Conservation (phyloP, 2,797 vertebrate species). For the Pelochelys cantorii region DNA sequence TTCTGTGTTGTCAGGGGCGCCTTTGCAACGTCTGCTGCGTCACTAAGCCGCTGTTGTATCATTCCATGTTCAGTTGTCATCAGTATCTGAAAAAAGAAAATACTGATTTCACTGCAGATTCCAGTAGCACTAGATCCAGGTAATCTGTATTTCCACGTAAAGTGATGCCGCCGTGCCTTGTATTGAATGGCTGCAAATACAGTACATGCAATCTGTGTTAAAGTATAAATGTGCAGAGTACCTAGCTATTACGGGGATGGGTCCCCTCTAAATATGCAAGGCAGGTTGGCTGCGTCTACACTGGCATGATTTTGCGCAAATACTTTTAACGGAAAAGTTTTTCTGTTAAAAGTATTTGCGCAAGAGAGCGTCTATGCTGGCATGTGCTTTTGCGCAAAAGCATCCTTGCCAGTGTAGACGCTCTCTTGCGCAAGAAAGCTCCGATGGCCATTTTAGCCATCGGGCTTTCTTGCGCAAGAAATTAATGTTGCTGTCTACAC, state of each 20-base stretch:
- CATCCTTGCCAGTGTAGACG: no score
- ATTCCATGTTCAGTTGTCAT: background rate
- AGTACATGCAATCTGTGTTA: fast-evolving
- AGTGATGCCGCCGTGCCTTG: background rate
- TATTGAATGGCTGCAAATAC: background rate
- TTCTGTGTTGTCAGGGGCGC: fast-evolving
- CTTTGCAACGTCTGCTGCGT: background rate
- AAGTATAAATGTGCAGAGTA: background rate
- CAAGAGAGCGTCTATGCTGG: no score
- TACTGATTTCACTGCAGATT: background rate
- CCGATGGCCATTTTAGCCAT: no score
- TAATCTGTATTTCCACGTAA: background rate
- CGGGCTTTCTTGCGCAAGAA: no score
- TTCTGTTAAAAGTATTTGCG: no score
- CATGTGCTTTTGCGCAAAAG: no score
- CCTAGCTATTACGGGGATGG: background rate
- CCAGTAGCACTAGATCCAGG: background rate
- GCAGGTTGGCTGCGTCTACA: no score
- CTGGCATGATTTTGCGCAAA: no score
- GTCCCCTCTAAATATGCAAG: background rate
- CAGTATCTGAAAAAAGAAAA: background rate
- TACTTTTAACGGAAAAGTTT: no score
- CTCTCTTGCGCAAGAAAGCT: no score
- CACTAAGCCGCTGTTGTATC: background rate
- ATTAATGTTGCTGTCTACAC: no score